Base-by-base conservation (phyloP, 2,113 vertebrate genomes). In the Centropus unirufus region DNA sequence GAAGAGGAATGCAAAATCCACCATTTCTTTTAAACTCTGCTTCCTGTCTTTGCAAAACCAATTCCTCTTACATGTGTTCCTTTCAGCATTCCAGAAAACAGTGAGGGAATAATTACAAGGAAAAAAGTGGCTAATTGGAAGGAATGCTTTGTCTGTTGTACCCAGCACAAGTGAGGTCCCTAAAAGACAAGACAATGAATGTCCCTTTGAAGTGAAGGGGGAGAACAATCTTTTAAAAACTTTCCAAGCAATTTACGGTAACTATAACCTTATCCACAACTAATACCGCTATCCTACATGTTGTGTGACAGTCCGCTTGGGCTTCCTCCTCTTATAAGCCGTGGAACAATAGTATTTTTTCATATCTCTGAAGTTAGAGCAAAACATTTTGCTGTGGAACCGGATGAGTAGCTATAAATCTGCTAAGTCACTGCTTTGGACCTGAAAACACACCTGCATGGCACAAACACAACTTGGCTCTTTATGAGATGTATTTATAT, bases 31-130 rank as follows among this genome's bases (percentile, higher is more conserved):
- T 91, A 59, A 63, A 79, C 21, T 83, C 51, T 64, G n/a, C 36
- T 90, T 94, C 32, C 47, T 59, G 44, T 89, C n/a, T 87, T 91
- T 93, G 91, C 76, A 95, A 83, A 92, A 96, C 6, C 9, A 21
- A 72, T 92, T 95, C 94, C 96, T 97, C 97, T 94, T 96, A 78
- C 46, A 10, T 39, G 55, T 49, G 40, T 89, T 67, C 77, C 58
- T 63, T 97, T 95, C 89, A 74, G 14, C 92, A 96, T 96, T 83
- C 87, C 95, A 96, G 96, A 95, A 95, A 97, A 97, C 19, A 92
- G 82, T 94, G 95, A 93, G 91, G 78, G 80, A 96, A 89, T 86
- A 94, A 94, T 94, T 96, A 78, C 92, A 95, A 58, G 19, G 52
- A 21, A 69, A 88, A 49, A 77, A 62, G 44, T 82, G 52, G 32